These are phyloP conservation scores for Hyles vespertilio DNA, from an alignment of 1,140 invertebrate genomes.

Conservation along the genomic window DNA sequence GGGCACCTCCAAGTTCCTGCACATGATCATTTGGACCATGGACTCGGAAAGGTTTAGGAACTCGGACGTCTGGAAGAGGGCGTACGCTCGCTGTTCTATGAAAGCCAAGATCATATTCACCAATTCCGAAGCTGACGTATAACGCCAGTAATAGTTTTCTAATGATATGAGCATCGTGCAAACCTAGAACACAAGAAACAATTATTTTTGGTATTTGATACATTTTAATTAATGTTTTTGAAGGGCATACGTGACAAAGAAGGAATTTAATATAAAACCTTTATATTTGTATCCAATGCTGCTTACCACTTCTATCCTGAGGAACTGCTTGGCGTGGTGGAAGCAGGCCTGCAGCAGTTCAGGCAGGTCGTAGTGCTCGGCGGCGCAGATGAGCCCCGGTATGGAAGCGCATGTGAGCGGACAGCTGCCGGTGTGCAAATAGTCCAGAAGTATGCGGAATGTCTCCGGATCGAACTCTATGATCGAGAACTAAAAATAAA, in stretches of 20 bases:
- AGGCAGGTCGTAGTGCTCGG: conserved; percentile 95
- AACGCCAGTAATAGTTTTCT: conserved; percentile 97
- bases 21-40: conserved; percentile 97
- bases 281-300: not conserved
- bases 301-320: conserved; percentile 91
- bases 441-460: conserved; percentile 92
- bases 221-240: no score
- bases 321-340: conserved; percentile 95
- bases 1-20: conserved; percentile 87
- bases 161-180: conserved; percentile 94
- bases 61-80: conserved; percentile 88
- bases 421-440: conserved; percentile 94
- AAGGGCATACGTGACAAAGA: not conserved
- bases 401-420: conserved; percentile 94
- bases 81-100: conserved; percentile 88
- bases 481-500: conserved; percentile 86
- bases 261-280: not conserved
- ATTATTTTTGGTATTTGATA: no score
- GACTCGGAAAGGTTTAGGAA: conserved; percentile 93
- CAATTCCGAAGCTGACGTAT: conserved; percentile 93
- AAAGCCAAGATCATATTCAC: conserved; percentile 96
- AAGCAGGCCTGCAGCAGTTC: conserved; percentile 95
- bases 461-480: conserved; percentile 97
- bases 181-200: conserved; percentile 72
- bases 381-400: conserved; percentile 94